Base-by-base conservation (phyloP, 2,113 vertebrate species). In the Dipodomys stephensi region DNA sequence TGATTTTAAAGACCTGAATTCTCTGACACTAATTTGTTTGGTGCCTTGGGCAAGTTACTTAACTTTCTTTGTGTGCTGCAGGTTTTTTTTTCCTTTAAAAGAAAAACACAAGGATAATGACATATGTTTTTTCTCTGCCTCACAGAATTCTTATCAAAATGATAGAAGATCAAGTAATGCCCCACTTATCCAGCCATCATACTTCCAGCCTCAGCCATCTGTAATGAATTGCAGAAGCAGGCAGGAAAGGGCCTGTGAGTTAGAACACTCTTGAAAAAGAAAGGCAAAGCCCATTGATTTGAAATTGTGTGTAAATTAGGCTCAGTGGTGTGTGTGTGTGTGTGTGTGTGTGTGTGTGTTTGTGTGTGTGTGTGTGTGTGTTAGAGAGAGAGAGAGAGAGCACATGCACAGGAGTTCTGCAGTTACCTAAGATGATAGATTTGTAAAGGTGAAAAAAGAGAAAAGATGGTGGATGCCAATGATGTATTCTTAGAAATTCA, bases 71-170 rank as follows among this genome's bases (percentile, higher is more conserved):
- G 74, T 87, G 46, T 87, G n/a, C 81, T 94, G 28, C 60, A 65
- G 65, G 94, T 92, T 95, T 64, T n/a, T 83, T 16, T 57, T 57
- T 57, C 6, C 15, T 57, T 57, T 57, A 15, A 16, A 82, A 80
- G 93, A 84, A 91, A 77, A 92, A 44, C 60, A 53, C 35, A 64
- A 93, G 18, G 28, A 91, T 91, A 93, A 95, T n/a, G 32, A 53
- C 74, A 80, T 91, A 85, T 93, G 81, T 53, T 30, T 96, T 96
- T 95, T 82, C 82, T 91, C 35, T 92, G 74, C 89, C 65, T 96
- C 87, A 85, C 35, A 88, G 82, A 95, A 73, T 92, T 96, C 78
- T 93, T 95, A 96, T 60, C 87, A 93, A 92, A 94, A 74, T 92
- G 64, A 85, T 78, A 84, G 78, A 93, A 93, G 82, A 88, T 88